Evolutionary conservation across 2,888 invertebrate species (phyloP).

Genomic region (Chironomus tentans): DNA sequence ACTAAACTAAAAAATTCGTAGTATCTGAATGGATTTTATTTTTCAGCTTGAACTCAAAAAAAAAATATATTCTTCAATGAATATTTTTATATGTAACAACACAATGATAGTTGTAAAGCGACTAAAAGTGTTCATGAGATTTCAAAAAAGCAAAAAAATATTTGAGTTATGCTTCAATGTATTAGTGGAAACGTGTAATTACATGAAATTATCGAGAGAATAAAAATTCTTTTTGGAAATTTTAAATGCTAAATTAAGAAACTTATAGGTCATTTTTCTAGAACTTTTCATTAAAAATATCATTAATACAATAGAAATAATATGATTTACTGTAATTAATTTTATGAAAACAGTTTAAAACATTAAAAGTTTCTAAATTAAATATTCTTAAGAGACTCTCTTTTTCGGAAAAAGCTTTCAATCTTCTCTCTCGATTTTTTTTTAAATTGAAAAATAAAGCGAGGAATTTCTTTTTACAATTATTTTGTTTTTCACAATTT

Average conservation of each 20-base stretch:
- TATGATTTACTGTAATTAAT: neutral
- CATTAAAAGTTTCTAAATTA: neutral
- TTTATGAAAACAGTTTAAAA: neutral
- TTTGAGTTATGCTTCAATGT: neutral
- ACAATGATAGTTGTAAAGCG: conserved; percentile 18
- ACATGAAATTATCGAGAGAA: conserved; percentile 23
- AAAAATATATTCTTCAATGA: conserved; percentile 16
- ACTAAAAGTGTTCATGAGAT: conserved; percentile 15
- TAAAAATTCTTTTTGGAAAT: neutral
- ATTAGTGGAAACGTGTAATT: neutral
- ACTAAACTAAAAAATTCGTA: conserved; percentile 13
- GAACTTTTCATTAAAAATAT: neutral
- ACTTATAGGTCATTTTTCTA: neutral
- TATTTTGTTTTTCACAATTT: neutral
- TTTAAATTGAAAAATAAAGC: neutral
- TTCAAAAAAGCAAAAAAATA: conserved; percentile 20
- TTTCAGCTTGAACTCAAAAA: conserved; percentile 23
- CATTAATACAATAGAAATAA: neutral
- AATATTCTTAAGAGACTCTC: conserved; percentile 11
- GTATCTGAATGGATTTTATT: conserved; percentile 18
- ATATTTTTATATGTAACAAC: conserved; percentile 7
- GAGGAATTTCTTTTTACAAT: neutral
- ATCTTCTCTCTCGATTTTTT: neutral
- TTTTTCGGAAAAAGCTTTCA: conserved; percentile 2
- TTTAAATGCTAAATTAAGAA: neutral